phyloP scores from a whole-genome alignment of 2,888 invertebrate species.

The Pasiphila rectangulata region DNA sequence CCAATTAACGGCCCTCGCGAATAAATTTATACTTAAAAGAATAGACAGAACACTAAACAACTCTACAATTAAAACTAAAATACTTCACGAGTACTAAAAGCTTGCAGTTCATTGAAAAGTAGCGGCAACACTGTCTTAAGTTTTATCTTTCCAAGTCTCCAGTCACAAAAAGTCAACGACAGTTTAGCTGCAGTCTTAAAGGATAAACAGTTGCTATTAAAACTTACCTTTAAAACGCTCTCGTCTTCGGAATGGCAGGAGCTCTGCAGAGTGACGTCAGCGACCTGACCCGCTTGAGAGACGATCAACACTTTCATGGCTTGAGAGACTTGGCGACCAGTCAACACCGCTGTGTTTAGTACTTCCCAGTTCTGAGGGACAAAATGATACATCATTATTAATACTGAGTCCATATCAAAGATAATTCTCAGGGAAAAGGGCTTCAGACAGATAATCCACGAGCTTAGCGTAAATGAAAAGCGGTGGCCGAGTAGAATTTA shows the following conservation, averaged over 20 bases:
- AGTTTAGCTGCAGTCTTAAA: too few species aligned
- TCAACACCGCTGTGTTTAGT: slow-evolving; percentile 96
- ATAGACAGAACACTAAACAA: neutral
- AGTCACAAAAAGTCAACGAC: neutral
- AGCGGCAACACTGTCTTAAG: neutral
- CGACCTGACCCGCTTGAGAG: slow-evolving; percentile 95
- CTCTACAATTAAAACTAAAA: neutral
- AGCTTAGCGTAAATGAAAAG: too few species aligned
- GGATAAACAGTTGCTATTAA: too few species aligned
- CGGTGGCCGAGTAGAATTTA: too few species aligned
- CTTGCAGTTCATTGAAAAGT: neutral
- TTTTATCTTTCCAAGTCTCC: too few species aligned
- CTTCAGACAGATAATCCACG: too few species aligned
- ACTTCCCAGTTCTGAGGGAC: slow-evolving; percentile 93
- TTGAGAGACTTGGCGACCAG: slow-evolving; percentile 95
- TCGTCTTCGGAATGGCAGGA: slow-evolving; percentile 97
- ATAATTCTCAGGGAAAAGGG: too few species aligned
- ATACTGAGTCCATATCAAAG: neutral
- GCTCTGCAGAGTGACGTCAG: slow-evolving; percentile 96
- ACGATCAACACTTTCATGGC: slow-evolving; percentile 98
- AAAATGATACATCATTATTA: neutral
- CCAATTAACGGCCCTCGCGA: too few species aligned
- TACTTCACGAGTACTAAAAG: neutral
- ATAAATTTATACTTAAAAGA: neutral
- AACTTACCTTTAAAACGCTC: slow-evolving; percentile 94